These are phyloP conservation scores for Dryococelus australis DNA, from an alignment of 2,888 invertebrate genomes.

Conservation along the genomic window DNA sequence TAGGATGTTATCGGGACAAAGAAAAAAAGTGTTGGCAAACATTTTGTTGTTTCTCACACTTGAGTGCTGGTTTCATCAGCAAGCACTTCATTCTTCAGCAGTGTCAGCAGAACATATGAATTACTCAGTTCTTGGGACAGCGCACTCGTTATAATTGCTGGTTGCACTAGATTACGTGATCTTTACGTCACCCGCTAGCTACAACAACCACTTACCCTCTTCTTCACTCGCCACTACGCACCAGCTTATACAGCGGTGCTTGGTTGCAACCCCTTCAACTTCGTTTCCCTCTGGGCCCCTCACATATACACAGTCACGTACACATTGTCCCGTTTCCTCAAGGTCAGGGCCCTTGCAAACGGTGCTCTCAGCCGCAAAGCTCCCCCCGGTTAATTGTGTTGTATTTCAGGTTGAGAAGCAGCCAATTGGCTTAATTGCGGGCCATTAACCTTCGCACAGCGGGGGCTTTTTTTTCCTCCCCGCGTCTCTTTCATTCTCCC, in stretches of 20 bases:
- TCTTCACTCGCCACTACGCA: not conserved
- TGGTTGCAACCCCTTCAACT: not conserved
- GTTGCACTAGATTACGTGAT: not conserved
- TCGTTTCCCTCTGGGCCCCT: not conserved
- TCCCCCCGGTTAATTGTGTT: not conserved
- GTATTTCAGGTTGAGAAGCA: not conserved
- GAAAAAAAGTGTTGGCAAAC: no score
- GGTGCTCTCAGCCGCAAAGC: not conserved
- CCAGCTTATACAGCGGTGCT: not conserved
- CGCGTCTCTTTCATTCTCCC: not conserved
- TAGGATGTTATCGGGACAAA: no score
- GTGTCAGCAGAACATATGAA: not conserved
- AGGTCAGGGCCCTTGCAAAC: not conserved
- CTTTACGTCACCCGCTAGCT: not conserved
- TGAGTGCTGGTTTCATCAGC: no score
- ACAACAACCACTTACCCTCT: not conserved
- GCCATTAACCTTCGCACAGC: not conserved
- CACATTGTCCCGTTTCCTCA: not conserved
- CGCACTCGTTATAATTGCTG: not conserved
- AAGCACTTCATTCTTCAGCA: not conserved
- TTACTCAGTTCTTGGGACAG: not conserved
- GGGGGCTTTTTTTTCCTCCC: not conserved
- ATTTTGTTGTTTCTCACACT: no score
- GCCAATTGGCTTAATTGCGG: conserved; percentile 1
- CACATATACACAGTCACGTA: not conserved